Evolutionary conservation across 1,140 invertebrate species (phyloP).

Genomic region (Wiebesia pumilae): DNA sequence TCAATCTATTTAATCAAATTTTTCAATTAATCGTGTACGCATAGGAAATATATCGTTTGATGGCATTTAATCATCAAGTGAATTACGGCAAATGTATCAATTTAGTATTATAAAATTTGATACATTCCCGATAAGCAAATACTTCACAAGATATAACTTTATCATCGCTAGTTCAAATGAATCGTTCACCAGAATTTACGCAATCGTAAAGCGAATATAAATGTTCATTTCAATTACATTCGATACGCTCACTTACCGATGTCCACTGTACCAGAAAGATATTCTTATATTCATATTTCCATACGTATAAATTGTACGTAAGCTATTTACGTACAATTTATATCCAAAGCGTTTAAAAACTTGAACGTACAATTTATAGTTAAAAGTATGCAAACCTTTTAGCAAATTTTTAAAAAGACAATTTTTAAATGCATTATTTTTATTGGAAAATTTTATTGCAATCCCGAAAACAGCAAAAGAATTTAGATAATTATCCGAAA

Average conservation of each 20-base stretch:
- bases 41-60: not conserved
- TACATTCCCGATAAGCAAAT: slow-evolving; percentile 1
- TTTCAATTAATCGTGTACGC: not conserved
- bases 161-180: slow-evolving; percentile 4
- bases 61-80: not conserved
- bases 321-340: not conserved
- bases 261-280: not conserved
- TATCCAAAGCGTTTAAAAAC: not conserved
- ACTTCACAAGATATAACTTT: slow-evolving; percentile 21
- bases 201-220: not conserved
- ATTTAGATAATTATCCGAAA: too few species aligned
- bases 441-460: too few species aligned
- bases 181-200: slow-evolving; percentile 19
- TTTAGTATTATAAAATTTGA: not conserved
- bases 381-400: too few species aligned
- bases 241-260: slow-evolving; percentile 13
- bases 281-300: slow-evolving; percentile 13
- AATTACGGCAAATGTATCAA: slow-evolving; percentile 10
- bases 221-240: slow-evolving; percentile 42
- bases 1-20: not conserved
- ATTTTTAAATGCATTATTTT: too few species aligned
- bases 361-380: not conserved
- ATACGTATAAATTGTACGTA: not conserved
- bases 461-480: too few species aligned
- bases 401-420: too few species aligned